Base-by-base conservation (phyloP, 53 echinoderm and acorn worm species). In the Mesocentrotus franciscanus region DNA sequence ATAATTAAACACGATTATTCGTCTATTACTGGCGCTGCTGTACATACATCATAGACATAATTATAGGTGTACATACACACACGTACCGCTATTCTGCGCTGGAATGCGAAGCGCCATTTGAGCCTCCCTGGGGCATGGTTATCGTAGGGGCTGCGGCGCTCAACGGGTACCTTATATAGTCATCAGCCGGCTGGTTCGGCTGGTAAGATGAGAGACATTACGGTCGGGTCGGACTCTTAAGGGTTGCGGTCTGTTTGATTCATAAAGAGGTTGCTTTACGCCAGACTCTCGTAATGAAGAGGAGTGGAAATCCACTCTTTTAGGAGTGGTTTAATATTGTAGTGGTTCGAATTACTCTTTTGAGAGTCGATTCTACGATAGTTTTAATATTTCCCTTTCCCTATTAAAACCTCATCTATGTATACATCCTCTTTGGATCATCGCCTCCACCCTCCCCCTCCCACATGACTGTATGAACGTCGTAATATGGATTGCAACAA, bases 91-190 rank as follows among this genome's bases (percentile, higher is more conserved):
- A 87, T 58, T 58, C 57, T 26, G 13, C 58, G 6, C 2, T 57
- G 87, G 87, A 87, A 87, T 87, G 87, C 87, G 11, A 12, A 8
- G 26, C 58, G 34, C 58, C 87, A 87, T 56, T 12, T 27, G 87
- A 87, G 55, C 87, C 87, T 87, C 87, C 56, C 14, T 10, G 56
- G 58, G 87, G 18, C 24, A n/a, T 27, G 58, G 87, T 87, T 57
- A 87, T 87, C 87, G 58, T 26, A 56, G 56, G 91, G 35, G 91
- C 64, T 66, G 11, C 68, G 39, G 66, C 91, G 66, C 36, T 18
- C 66, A 64, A 62, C 66, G 64, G 64, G 91, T 66, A 66, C 91
- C 91, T 64, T 91, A 91, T 91, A 91, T 91, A 91, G 91, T 30
- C 91, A 91, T 91, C 66, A 15, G 91, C 20, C 91, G 64, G 66